Evolutionary conservation across 2,797 vertebrate species (phyloP), one percentile per base, ranked within the genome.

Genomic region (Paedocypris micromegethes): DNA sequence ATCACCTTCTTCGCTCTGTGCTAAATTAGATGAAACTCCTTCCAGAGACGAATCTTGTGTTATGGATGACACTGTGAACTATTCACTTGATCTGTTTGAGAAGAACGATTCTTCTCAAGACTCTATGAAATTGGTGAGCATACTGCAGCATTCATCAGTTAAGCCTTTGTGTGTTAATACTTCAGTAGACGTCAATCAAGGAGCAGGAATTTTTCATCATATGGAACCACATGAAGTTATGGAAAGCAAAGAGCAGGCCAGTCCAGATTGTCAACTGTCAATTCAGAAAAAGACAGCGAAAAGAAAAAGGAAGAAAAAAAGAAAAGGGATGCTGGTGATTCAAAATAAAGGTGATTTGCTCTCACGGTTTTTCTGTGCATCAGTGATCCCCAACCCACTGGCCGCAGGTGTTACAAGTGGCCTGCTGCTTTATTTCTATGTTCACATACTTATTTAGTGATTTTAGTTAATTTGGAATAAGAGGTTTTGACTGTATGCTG

Each of bases 321-420:
- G 9, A 53, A 52, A 56, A 42, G n/a, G 43, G 46, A 9, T 63
- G 54, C 43, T 23, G 23, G 23, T 23, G 23, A 23, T 23, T 23
- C 23, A 23, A 23, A 63, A 56, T 8, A 55, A 73, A 81, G 79
- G 81, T 84, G 46, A 5, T 41, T 70, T 51, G 55, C 42, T 64
- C 8, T 23, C 23, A 23, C 23, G 23, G 23, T 23, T 23, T 23
- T 23, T 23, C 23, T 23, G 23, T 23, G 23, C 23, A 23, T 1
- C 23, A 23, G 23, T 23, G 23, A 23, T 23, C 23, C 23, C 23
- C 23, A 23, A 23, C 23, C 23, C 1, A 23, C 23, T 23, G 23
- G 23, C 23, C 23, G 23, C 23, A 23, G 23, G 23, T 23, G 23
- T 23, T 23, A 23, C 23, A 23, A 23, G 23, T 23, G 23, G 23